phyloP scores from a whole-genome alignment of 2,113 vertebrate species.

The Nothoprocta pentlandii region DNA sequence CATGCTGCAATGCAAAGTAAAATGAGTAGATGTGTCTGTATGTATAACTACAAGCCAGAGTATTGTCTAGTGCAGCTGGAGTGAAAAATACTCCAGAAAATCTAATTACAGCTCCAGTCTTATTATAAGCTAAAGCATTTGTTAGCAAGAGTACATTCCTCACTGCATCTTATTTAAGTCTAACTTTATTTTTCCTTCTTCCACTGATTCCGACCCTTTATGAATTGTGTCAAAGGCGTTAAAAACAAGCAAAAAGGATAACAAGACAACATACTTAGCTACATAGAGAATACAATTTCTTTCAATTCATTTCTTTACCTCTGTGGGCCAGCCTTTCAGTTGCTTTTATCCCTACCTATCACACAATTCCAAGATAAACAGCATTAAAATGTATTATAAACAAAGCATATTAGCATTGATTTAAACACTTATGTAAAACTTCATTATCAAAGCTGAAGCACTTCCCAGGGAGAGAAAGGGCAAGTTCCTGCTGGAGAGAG shows the following conservation, averaged over 20 bases:
- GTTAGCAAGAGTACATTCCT: conserved; percentile 10
- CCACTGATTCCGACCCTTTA: not conserved
- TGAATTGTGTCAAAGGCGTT: not conserved
- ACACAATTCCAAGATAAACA: not conserved
- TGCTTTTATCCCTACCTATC: not conserved
- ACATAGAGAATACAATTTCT: not conserved
- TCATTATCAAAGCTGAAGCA: not conserved
- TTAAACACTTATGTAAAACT: not conserved
- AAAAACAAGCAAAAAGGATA: not conserved
- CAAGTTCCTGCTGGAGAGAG: not conserved
- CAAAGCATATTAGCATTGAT: not conserved
- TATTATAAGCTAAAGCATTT: conserved; percentile 28
- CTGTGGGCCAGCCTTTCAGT: not conserved
- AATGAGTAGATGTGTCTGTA: conserved; percentile 55
- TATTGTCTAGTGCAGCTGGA: conserved; percentile 65
- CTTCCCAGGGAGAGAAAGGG: not conserved
- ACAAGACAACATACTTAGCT: not conserved
- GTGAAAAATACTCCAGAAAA: conserved; percentile 53
- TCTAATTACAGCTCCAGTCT: conserved; percentile 33
- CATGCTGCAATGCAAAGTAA: conserved; percentile 38
- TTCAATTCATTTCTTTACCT: not conserved
- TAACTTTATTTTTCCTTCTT: not conserved
- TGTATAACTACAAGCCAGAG: conserved; percentile 28
- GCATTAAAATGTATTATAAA: not conserved
- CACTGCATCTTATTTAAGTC: not conserved